A percentile compares a stretch with the other conserved stretches of the same genome.
phyloP scores from a whole-genome alignment of 2,113 vertebrate genomes.

The Grus americana region DNA sequence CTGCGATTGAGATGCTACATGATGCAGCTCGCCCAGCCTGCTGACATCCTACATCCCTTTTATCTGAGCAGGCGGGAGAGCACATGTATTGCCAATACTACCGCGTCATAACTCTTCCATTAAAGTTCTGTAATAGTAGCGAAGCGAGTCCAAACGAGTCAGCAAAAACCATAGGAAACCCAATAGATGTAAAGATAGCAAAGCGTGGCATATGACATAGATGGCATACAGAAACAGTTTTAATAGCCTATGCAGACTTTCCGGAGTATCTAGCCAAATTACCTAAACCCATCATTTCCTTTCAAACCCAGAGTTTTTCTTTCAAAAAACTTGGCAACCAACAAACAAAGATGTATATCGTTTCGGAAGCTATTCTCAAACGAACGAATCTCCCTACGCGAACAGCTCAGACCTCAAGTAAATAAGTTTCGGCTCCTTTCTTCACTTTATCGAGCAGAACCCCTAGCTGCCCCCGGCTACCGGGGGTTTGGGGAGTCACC shows the following conservation, averaged over 20 bases:
- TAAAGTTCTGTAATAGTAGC: background rate
- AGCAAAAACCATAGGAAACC: background rate
- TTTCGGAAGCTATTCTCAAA: background rate
- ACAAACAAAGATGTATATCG: rapidly evolving
- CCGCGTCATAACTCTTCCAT: background rate
- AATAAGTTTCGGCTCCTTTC: background rate
- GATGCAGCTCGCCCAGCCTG: background rate
- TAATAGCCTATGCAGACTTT: background rate
- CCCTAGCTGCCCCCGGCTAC: background rate
- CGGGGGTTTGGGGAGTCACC: too few species aligned
- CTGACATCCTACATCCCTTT: background rate
- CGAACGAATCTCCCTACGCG: background rate
- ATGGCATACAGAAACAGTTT: background rate
- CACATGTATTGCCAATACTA: background rate
- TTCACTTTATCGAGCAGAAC: background rate
- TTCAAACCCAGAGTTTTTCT: background rate
- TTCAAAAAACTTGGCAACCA: background rate
- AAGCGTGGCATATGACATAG: too few species aligned
- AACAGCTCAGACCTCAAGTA: background rate
- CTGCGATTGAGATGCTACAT: background rate
- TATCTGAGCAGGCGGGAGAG: background rate
- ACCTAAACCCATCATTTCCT: background rate
- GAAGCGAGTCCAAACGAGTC: background rate
- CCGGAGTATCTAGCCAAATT: background rate
- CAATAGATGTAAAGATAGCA: background rate